Conservation (phyloP, 1,140 invertebrate species). For the Chlorops oryzae region DNA sequence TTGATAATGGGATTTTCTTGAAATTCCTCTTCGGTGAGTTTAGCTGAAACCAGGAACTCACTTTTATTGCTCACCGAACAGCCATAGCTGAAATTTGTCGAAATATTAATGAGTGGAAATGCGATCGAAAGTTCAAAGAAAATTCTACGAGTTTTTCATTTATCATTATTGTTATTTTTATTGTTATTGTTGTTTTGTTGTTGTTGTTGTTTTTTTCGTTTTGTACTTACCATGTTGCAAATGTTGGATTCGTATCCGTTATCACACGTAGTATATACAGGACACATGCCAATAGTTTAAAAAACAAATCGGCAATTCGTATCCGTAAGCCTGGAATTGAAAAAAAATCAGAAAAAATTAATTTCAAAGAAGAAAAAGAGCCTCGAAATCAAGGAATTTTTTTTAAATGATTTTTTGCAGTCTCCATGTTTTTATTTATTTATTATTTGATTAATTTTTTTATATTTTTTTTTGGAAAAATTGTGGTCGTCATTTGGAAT, state of each 20-base stretch:
- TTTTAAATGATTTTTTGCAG: no score
- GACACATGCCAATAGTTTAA: slow-evolving; percentile 92
- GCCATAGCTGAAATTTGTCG: slow-evolving; percentile 59
- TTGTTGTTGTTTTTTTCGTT: no score
- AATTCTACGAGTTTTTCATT: not conserved
- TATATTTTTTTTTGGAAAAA: no score
- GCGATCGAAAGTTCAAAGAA: no score
- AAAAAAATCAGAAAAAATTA: slow-evolving; percentile 5
- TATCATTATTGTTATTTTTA: not conserved
- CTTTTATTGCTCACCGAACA: slow-evolving; percentile 73
- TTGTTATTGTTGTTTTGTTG: no score
- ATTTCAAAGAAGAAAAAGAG: no score
- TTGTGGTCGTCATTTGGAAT: no score
- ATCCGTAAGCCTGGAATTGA: slow-evolving; percentile 82
- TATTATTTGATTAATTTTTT: no score
- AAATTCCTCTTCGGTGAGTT: slow-evolving; percentile 83
- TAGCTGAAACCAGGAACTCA: slow-evolving; percentile 69
- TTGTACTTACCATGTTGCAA: slow-evolving; percentile 73
- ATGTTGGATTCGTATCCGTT: slow-evolving; percentile 78
- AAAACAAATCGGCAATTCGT: slow-evolving; percentile 91
- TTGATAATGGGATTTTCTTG: slow-evolving; percentile 85
- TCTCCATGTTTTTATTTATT: no score
- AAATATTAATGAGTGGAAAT: not conserved
- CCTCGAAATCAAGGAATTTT: no score
- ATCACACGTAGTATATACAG: slow-evolving; percentile 92